These are phyloP conservation scores for Acanthosepion esculentum DNA, from an alignment of 2,888 invertebrate genomes.

Conservation along the genomic window DNA sequence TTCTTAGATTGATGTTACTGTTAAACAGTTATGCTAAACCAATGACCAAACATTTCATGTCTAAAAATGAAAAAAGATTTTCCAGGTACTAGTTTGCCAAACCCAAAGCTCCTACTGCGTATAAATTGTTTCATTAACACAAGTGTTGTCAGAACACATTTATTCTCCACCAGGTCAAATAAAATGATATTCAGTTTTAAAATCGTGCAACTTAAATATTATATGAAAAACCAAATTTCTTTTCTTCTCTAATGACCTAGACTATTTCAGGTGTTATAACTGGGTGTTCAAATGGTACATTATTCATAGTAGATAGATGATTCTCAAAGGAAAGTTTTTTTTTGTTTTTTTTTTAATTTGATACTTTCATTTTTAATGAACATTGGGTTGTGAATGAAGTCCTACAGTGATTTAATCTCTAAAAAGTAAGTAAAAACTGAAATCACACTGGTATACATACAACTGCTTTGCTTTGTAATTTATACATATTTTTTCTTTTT, in stretches of 20 bases:
- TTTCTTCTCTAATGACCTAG: neutral
- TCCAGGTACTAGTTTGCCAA: too few relatives aligned
- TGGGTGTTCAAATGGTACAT: neutral
- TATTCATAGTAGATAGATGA: neutral
- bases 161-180: too few relatives aligned
- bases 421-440: neutral
- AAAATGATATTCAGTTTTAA: too few relatives aligned
- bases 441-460: neutral
- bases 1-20: neutral
- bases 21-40: neutral
- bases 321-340: neutral
- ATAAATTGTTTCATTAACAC: too few relatives aligned
- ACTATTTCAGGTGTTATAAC: neutral
- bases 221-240: neutral
- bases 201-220: too few relatives aligned
- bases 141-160: too few relatives aligned
- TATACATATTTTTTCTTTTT: neutral
- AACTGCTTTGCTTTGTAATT: slow-evolving; percentile 33
- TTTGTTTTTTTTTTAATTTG: neutral
- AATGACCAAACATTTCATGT: too few relatives aligned
- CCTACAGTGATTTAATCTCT: neutral
- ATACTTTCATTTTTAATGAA: neutral
- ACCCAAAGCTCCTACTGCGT: neutral
- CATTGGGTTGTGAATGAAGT: slow-evolving; percentile 33
- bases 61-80: neutral